These are phyloP conservation scores for Rhinichthys klamathensis DNA, from an alignment of 2,113 vertebrate genomes.

Conservation along the genomic window DNA sequence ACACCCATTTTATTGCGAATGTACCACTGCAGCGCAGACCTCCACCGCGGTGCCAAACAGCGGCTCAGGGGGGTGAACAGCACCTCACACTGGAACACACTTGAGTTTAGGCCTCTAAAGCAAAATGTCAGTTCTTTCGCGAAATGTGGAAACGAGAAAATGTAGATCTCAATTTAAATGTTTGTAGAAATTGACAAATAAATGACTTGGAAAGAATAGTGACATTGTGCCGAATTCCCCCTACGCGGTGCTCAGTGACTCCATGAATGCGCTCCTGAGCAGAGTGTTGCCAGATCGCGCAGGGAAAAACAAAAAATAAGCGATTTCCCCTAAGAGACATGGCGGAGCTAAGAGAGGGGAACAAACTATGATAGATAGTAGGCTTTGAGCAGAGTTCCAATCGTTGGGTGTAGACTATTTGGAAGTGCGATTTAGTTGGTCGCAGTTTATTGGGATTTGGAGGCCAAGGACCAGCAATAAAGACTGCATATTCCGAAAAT, in stretches of 20 bases:
- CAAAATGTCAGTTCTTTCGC: neutral
- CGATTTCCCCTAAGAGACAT: neutral
- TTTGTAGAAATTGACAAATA: neutral
- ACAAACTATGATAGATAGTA: neutral
- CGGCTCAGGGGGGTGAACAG: slow-evolving; percentile 19
- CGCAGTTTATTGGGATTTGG: neutral
- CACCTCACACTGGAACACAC: neutral
- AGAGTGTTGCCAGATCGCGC: slow-evolving; percentile 16
- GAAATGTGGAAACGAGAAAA: neutral
- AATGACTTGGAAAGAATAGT: neutral
- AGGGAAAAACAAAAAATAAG: neutral
- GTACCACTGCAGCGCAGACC: slow-evolving; percentile 56
- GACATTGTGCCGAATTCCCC: neutral
- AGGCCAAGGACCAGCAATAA: too few relatives aligned
- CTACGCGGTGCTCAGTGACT: neutral
- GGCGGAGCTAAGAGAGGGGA: neutral
- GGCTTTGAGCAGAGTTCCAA: neutral
- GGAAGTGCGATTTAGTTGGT: neutral
- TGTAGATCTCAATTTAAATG: neutral
- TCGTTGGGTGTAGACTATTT: neutral
- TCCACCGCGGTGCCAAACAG: neutral
- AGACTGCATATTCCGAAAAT: too few relatives aligned
- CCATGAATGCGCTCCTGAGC: slow-evolving; percentile 22
- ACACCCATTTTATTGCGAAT: slow-evolving; percentile 72
- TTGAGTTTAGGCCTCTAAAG: neutral